Base-by-base conservation (phyloP, 2,888 invertebrate species). In the Synergus japonicus region DNA sequence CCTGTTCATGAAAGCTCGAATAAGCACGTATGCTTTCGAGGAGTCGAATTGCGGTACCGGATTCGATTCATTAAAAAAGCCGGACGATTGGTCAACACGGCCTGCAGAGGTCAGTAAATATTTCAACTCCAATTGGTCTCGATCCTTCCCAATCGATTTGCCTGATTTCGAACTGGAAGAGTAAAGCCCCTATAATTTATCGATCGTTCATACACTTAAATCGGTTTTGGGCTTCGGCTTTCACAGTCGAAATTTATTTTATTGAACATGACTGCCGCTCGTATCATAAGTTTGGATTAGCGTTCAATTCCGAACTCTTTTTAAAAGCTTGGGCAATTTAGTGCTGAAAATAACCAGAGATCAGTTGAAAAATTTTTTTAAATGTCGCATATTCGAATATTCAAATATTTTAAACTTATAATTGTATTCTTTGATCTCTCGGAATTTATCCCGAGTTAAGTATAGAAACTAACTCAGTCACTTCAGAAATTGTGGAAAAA, bases 221-320 rank as follows among this genome's bases (percentile, higher is more conserved):
- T 67, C 46, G 67, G 44, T 29, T 67, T 29, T 10, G 44, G 22
- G 46, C 44, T 44, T 29, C 46, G 67, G 22, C n/a, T 67, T 13
- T 22, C 10, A 22, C 12, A 67, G 3, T 9, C 13, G 22, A 44
- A 63, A 67, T 67, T 67, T 67, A 67, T 67, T 67, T 67, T 67
- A 67, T 67, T 67, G 67, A 46, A 15, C 67, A 13, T 3, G 7
- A 46, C 13, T 43, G 43, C 43, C 43, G 43, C 44, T 67, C 46
- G 67, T 67, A 67, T 67, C 67, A 67, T 67, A 67, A 67, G 29
- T 67, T 67, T 22, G 43, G 67, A 67, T 67, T 67, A 67, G 22
- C 7, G 18, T 63, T 67, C 46, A 44, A 63, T 67, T 67, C 67
- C 18, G 13, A 9, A 18, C 22, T 10, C 43, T 67, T 46, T 67